These are phyloP conservation scores for Drosophila paranaensis DNA, from an alignment of 2,888 invertebrate genomes.

Conservation along the genomic window DNA sequence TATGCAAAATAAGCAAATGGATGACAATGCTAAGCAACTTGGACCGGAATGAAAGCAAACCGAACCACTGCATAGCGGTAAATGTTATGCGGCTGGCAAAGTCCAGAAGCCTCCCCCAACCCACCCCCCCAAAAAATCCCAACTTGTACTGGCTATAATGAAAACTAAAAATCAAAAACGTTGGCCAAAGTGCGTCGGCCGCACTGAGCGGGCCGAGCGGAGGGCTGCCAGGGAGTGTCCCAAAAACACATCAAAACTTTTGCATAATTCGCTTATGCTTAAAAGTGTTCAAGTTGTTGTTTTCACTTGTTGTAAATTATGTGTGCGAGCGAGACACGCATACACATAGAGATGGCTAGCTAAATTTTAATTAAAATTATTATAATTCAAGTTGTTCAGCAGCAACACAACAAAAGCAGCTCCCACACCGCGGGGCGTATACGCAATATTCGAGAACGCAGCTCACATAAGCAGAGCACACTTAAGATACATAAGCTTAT, in stretches of 20 bases:
- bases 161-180: conserved; percentile 78
- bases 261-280: conserved; percentile 79
- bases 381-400: conserved; percentile 66
- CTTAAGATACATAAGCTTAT: conserved; percentile 11
- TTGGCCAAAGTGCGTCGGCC: conserved; percentile 53
- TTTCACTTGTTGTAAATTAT: conserved; percentile 54
- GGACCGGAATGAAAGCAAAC: conserved; percentile 43
- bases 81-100: conserved; percentile 64
- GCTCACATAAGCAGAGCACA: conserved; percentile 18
- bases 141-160: conserved; percentile 48
- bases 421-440: conserved; percentile 33
- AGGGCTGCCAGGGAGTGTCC: background rate
- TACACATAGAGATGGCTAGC: conserved; percentile 13
- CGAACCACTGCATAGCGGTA: conserved; percentile 61
- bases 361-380: conserved; percentile 78
- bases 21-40: conserved; percentile 79
- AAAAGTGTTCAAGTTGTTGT: conserved; percentile 73
- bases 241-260: conserved; percentile 76
- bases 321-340: conserved; percentile 13
- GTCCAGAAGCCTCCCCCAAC: conserved; percentile 5
- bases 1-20: conserved; percentile 81
- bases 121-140: background rate
- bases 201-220: background rate
- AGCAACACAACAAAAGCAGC: conserved; percentile 20
- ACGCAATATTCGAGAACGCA: conserved; percentile 29